These are phyloP conservation scores for Perodicticus potto DNA, from an alignment of 2,797 vertebrate genomes.

Conservation along the genomic window DNA sequence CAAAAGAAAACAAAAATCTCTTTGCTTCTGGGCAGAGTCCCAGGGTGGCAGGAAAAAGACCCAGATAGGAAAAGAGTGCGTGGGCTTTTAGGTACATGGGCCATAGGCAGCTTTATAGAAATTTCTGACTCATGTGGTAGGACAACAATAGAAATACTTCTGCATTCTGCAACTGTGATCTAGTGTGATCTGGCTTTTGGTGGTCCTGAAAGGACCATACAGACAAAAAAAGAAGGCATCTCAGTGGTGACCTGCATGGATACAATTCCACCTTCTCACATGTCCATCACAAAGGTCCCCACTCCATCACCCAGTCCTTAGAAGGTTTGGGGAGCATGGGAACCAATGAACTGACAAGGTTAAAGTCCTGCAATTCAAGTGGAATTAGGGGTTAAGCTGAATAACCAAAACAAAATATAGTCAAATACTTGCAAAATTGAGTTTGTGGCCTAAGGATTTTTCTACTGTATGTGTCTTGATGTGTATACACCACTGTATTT, in stretches of 20 bases:
- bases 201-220: not conserved
- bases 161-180: not conserved
- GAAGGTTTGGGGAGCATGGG: not conserved
- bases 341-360: not conserved
- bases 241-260: not conserved
- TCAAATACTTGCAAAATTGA: not conserved
- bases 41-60: not conserved
- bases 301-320: not conserved
- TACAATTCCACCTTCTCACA: not conserved
- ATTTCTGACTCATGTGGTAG: not conserved
- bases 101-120: not conserved
- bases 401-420: not conserved
- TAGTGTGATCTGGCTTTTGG: not conserved
- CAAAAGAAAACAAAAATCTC: not conserved
- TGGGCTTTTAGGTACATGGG: not conserved
- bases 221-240: not conserved
- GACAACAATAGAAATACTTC: not conserved
- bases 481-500: not conserved
- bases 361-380: not conserved
- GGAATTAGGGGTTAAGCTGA: not conserved
- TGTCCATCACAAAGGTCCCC: not conserved
- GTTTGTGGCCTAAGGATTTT: not conserved
- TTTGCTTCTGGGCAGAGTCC: not conserved
- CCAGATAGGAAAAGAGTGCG: not conserved
- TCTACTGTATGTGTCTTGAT: not conserved